Evolutionary conservation across 2,797 vertebrate genomes (phyloP), one percentile per base, ranked within the genome.

Genomic region (Acomys russatus): DNA sequence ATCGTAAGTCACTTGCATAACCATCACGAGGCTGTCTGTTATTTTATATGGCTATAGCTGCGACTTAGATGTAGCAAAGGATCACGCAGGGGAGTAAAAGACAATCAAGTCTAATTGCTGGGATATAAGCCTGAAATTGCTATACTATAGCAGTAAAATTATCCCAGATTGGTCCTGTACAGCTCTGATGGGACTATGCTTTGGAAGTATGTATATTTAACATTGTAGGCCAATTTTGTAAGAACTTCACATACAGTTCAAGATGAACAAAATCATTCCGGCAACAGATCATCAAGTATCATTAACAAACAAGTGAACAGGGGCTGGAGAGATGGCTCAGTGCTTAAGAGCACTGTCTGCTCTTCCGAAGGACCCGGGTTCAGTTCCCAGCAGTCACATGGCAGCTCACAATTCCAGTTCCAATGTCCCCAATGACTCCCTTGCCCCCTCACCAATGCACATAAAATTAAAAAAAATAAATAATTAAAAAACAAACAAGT

Each of bases 211-310:
- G 25, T 82, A 38, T 64, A 64, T 90, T 71, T 92, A 95, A 92
- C 1, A 83, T 3, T 86, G 14, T 5, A 92, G 66, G 68, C 85
- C 85, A 94, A 51, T 94, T 94, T 91, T 84, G 18, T 59, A 66
- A 92, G 64, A 94, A 94, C 20, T 80, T 77, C 77, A 89, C 64
- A 79, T 74, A 71, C 9, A 92, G 77, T n/a, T 91, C 11, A 88
- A 59, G 44, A 86, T 68, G 61, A 92, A 97, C 51, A 54, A 91
- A 94, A 83, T 79, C 77, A 66, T 92, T 68, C 6, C 77, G 73
- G 14, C 18, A 92, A 73, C 68, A 87, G 92, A 88, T 74, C 74
- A 88, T 74, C 74, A 94, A 89, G 0, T 76, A 90, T 64, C 64
- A 85, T 28, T 90, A 35, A 82, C n/a, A 90, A 97, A 56, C 70